Evolutionary conservation across 2,113 vertebrate species (phyloP).

Genomic region (Leptodactylus fuscus): DNA sequence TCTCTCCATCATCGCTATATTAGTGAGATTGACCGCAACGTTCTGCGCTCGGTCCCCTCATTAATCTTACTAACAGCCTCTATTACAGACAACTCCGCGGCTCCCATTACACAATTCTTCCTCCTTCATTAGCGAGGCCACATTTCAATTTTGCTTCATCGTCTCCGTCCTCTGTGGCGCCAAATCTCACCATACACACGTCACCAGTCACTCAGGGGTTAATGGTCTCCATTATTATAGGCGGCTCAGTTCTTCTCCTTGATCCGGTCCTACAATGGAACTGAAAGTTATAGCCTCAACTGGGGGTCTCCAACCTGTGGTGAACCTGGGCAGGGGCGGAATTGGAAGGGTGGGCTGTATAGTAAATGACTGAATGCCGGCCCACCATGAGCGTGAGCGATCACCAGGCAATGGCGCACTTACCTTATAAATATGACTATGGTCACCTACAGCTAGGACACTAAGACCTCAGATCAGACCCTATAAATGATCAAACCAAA

Average conservation of each 20-base stretch:
- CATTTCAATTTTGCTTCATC: conserved; percentile 46
- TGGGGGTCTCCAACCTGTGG: too few relatives aligned
- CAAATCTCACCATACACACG: background rate
- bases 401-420: too few relatives aligned
- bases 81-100: conserved; percentile 34
- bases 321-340: too few relatives aligned
- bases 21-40: conserved; percentile 48
- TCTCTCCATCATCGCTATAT: conserved; percentile 34
- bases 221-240: background rate
- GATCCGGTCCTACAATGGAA: too few relatives aligned
- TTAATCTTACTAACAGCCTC: conserved; percentile 56
- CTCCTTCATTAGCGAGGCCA: conserved; percentile 53
- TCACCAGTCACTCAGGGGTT: background rate
- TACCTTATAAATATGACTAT: too few relatives aligned
- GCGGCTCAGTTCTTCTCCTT: background rate
- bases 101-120: conserved; percentile 47
- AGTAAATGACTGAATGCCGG: too few relatives aligned
- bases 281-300: too few relatives aligned
- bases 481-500: too few relatives aligned
- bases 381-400: too few relatives aligned
- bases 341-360: too few relatives aligned
- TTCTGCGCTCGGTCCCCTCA: conserved; percentile 36
- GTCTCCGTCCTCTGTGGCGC: background rate
- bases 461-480: too few relatives aligned
- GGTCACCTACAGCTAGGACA: too few relatives aligned